Percentiles rank a stretch among this genome's conserved stretches.
These are phyloP conservation scores for Cotesia congregata DNA, from an alignment of 2,888 invertebrate species.

Conservation along the genomic window DNA sequence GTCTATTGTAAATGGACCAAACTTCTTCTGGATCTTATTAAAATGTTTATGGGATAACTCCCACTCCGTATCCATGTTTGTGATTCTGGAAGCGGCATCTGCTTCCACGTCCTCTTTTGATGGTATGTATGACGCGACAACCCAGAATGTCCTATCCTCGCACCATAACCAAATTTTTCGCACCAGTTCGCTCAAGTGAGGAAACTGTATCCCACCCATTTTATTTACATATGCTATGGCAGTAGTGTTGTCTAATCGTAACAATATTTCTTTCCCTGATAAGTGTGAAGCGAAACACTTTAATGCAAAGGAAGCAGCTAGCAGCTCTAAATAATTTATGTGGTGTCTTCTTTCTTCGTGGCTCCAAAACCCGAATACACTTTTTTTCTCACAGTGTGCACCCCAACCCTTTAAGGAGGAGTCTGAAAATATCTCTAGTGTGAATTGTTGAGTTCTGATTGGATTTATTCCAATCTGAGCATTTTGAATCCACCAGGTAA, in stretches of 20 bases:
- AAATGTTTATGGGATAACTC: constrained; percentile 36
- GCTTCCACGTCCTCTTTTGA: constrained; percentile 48
- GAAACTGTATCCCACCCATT: constrained; percentile 41
- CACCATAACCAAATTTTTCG: constrained; percentile 48
- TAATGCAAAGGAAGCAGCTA: constrained; percentile 39
- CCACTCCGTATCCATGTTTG: constrained; percentile 42
- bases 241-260: constrained; percentile 45
- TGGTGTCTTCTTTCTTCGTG: constrained; percentile 24
- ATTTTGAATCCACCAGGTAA: constrained; percentile 26
- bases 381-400: constrained; percentile 27
- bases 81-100: constrained; percentile 48
- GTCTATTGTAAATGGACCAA: constrained; percentile 39
- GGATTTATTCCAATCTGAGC: constrained; percentile 11
- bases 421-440: constrained; percentile 35
- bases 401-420: constrained; percentile 40
- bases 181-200: constrained; percentile 38
- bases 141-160: constrained; percentile 42
- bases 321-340: constrained; percentile 45
- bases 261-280: constrained; percentile 36
- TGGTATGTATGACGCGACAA: constrained; percentile 49
- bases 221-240: constrained; percentile 46
- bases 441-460: constrained; percentile 27
- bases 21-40: constrained; percentile 22
- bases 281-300: constrained; percentile 40
- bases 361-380: constrained; percentile 30